phyloP scores from a whole-genome alignment of 1,140 invertebrate genomes.

The Lycorma delicatula region DNA sequence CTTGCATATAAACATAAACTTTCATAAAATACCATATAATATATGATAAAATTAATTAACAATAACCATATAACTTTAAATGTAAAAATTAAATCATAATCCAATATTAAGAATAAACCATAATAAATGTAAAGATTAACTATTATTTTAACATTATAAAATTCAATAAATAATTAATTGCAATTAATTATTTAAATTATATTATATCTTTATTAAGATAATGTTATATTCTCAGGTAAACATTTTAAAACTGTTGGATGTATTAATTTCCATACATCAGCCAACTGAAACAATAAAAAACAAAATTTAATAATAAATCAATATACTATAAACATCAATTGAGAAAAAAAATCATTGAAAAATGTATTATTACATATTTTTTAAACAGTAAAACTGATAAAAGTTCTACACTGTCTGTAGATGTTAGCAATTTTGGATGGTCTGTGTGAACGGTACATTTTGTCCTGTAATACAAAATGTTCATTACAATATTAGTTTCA shows the following conservation, averaged over 20 bases:
- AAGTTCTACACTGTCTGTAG: not conserved
- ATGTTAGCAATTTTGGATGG: not conserved
- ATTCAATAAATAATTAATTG: too few relatives aligned
- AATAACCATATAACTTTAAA: too few relatives aligned
- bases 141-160: too few relatives aligned
- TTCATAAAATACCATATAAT: too few relatives aligned
- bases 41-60: too few relatives aligned
- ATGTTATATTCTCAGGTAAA: conserved; percentile 39
- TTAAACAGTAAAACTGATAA: not conserved
- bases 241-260: conserved; percentile 46
- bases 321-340: not conserved
- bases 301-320: conserved; percentile 14
- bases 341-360: conserved; percentile 1
- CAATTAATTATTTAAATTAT: too few relatives aligned
- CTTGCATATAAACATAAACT: too few relatives aligned
- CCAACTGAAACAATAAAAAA: conserved; percentile 41
- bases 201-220: not conserved
- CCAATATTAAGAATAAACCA: too few relatives aligned
- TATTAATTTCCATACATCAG: conserved; percentile 48
- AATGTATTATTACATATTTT: not conserved
- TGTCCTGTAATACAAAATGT: not conserved
- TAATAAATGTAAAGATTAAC: too few relatives aligned
- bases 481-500: not conserved
- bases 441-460: not conserved
- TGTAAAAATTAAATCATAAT: too few relatives aligned